Percentiles rank a stretch among this genome's conserved stretches.
These are phyloP conservation scores for Chrysolina haemoptera DNA, from an alignment of 2,888 invertebrate species.

Conservation along the genomic window DNA sequence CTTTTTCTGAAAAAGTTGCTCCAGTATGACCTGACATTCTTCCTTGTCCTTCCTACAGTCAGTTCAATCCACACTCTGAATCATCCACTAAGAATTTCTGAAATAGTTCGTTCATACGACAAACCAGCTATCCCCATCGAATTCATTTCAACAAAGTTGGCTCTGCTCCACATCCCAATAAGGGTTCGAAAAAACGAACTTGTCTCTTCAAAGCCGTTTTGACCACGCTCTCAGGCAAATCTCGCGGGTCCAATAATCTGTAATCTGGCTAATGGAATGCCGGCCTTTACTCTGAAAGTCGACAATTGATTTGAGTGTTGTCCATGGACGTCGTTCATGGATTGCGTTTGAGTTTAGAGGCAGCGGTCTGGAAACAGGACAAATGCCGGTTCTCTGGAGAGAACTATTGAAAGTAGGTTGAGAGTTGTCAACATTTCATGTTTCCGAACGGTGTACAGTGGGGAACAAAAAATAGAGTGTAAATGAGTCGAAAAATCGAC, in stretches of 20 bases:
- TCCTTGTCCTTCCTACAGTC: too few species aligned
- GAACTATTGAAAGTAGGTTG: too few species aligned
- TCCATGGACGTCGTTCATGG: constrained; percentile 55
- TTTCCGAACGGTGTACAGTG: too few species aligned
- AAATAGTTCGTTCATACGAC: not conserved
- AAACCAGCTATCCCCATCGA: not conserved
- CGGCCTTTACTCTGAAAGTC: constrained; percentile 61
- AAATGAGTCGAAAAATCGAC: too few species aligned
- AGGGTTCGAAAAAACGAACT: constrained; percentile 33
- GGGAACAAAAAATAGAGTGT: too few species aligned
- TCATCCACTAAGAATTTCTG: not conserved
- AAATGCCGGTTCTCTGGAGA: not conserved
- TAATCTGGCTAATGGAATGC: constrained; percentile 64
- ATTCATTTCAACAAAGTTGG: not conserved
- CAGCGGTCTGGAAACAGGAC: not conserved
- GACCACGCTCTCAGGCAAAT: constrained; percentile 43
- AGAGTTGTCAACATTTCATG: too few species aligned
- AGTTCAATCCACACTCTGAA: too few species aligned
- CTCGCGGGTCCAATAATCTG: constrained; percentile 53
- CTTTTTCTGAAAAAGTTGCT: too few species aligned
- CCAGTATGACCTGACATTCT: too few species aligned
- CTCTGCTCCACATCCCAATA: not conserved
- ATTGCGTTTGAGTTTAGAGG: constrained; percentile 26
- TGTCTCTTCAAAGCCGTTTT: constrained; percentile 37
- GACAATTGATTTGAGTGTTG: constrained; percentile 63